These are phyloP conservation scores for Epinephelus awoara DNA, from an alignment of 2,797 vertebrate species.

Conservation along the genomic window DNA sequence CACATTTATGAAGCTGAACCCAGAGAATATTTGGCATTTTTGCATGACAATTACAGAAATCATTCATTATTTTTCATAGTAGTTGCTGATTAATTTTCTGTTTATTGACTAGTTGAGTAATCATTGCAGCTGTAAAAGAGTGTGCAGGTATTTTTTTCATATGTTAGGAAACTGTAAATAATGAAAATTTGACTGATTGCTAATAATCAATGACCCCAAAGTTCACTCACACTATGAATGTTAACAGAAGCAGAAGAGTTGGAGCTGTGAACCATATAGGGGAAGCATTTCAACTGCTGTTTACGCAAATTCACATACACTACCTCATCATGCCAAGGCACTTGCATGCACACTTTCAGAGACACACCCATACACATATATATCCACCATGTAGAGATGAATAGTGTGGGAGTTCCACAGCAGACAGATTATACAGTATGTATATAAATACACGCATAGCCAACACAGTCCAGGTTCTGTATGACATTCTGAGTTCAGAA, in stretches of 20 bases:
- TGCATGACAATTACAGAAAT: too few species aligned
- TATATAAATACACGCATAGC: conserved; percentile 22
- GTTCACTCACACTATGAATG: not conserved
- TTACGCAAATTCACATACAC: conserved; percentile 38
- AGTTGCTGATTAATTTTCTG: too few species aligned
- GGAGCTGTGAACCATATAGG: conserved; percentile 19
- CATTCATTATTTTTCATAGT: too few species aligned
- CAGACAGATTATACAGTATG: conserved; percentile 1
- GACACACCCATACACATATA: not conserved
- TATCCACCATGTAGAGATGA: conserved; percentile 13
- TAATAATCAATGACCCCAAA: not conserved
- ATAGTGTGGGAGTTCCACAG: conserved; percentile 17
- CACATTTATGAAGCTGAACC: too few species aligned
- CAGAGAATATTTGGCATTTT: too few species aligned
- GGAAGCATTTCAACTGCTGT: conserved; percentile 40
- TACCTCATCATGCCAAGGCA: conserved; percentile 16
- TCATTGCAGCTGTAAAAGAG: too few species aligned
- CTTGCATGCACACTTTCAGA: conserved; percentile 10
- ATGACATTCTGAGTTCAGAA: conserved; percentile 2
- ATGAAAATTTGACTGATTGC: not conserved
- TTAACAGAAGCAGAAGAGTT: not conserved
- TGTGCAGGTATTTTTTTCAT: not conserved
- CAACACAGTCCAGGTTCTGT: conserved; percentile 19
- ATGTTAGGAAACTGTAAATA: not conserved
- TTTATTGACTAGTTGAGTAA: too few species aligned